Conservation (phyloP, 2,113 vertebrate genomes). For the Oryctolagus cuniculus region DNA sequence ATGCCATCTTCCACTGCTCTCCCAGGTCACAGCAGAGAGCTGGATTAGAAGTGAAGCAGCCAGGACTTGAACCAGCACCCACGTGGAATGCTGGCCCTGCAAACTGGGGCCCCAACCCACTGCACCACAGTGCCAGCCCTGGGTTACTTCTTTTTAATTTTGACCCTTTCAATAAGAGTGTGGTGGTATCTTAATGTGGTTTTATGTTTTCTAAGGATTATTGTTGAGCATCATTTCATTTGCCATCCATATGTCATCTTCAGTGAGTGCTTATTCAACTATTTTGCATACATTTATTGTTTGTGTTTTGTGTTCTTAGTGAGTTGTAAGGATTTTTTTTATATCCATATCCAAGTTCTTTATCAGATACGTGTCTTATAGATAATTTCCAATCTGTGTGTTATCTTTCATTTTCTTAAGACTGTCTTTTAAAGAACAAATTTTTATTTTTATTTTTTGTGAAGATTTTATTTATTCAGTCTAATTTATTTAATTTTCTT, state of each 20-base stretch:
- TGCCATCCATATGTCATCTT: neutral
- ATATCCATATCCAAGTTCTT: neutral
- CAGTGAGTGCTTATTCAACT: neutral
- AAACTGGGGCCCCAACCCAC: no score
- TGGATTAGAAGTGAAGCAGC: no score
- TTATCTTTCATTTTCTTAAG: constrained; percentile 12
- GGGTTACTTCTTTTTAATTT: neutral
- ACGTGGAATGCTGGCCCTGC: no score
- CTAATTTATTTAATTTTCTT: constrained; percentile 1
- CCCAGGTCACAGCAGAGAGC: no score
- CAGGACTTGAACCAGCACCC: no score
- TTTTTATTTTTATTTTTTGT: neutral
- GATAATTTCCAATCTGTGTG: neutral
- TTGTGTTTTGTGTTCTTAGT: neutral
- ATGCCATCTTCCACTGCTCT: no score
- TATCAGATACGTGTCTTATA: neutral
- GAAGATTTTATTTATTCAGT: neutral
- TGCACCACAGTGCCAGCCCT: neutral
- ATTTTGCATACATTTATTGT: neutral
- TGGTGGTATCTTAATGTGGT: neutral
- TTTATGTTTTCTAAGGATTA: constrained; percentile 7
- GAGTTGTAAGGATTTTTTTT: constrained; percentile 6
- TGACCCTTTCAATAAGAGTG: neutral
- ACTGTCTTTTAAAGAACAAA: constrained; percentile 23
- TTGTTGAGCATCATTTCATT: neutral